Evolutionary conservation across 2,888 invertebrate species (phyloP).

Genomic region (Hirtodrosophila cameraria): DNA sequence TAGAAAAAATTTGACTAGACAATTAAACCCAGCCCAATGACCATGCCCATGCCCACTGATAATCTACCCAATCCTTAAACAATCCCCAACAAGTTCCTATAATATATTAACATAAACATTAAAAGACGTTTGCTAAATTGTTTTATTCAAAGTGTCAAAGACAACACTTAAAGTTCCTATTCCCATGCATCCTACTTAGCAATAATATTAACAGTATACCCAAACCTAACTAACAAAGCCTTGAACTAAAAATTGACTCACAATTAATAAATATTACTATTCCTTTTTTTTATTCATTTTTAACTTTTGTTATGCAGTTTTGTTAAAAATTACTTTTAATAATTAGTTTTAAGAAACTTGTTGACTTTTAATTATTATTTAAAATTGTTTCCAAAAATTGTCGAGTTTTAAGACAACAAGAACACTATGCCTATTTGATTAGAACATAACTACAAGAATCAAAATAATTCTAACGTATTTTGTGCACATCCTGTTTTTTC

Average conservation of each 20-base stretch:
- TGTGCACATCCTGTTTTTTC: constrained; percentile 84
- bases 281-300: constrained; percentile 31
- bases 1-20: constrained; percentile 46
- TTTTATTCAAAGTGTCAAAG: constrained; percentile 47
- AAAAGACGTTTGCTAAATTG: constrained; percentile 69
- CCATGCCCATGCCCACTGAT: constrained; percentile 40
- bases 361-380: constrained; percentile 56
- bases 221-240: constrained; percentile 24
- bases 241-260: constrained; percentile 9
- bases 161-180: constrained; percentile 61
- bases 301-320: constrained; percentile 70
- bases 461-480: constrained; percentile 84
- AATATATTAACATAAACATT: constrained; percentile 42
- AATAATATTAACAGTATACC: constrained; percentile 26
- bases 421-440: constrained; percentile 59
- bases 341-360: constrained; percentile 62
- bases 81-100: constrained; percentile 35
- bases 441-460: constrained; percentile 66
- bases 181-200: constrained; percentile 16
- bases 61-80: constrained; percentile 21
- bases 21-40: constrained; percentile 23
- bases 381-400: constrained; percentile 62
- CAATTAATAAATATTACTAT: constrained; percentile 10
- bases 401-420: constrained; percentile 47
- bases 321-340: constrained; percentile 67